Evolutionary conservation across 2,888 invertebrate species (phyloP), one percentile per base, ranked within the genome.

Genomic region (Pomacea canaliculata): DNA sequence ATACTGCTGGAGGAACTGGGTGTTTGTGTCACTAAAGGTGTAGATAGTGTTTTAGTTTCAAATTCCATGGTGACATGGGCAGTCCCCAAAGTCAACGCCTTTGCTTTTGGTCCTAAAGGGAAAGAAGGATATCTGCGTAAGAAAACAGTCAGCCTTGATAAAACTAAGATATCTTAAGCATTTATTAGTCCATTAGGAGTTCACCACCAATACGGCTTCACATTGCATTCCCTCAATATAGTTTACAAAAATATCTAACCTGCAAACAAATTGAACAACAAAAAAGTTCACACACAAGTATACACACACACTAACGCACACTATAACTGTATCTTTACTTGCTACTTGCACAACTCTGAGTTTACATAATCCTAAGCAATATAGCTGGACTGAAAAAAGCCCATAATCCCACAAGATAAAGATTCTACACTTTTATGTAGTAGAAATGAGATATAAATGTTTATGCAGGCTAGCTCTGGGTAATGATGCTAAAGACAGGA

Each of bases 51-150:
- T 73, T 83, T 83, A 37, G 73, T 66, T 74, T 74, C 68, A 79
- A 83, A 82, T 51, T 85, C 83, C 77, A 86, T 78, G 65, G 70
- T 46, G 0, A 86, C 76, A 65, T 81, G 82, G 9, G 77, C 79
- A 27, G 76, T 70, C 51, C 82, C 83, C 73, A 70, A 80, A 67
- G 72, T 71, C 5, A 84, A 56, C 46, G 79, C 23, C 48, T 77
- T 79, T 49, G 83, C 84, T 71, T 84, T 84, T n/a, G 77, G 69
- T 67, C 85, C 85, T 85, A 70, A 8, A 81, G 77, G 59, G 70
- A 51, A 19, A 70, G 59, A 63, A 59, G 71, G 69, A 66, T 62
- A 70, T 71, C 46, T 27, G 65, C 18, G 49, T 16, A 23, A n/a
- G 19, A 37, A 27, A 71, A 70, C n/a, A 60, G 16, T 60, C 60